Evolutionary conservation across 2,113 vertebrate genomes (phyloP).

Genomic region (Nymphicus hollandicus): DNA sequence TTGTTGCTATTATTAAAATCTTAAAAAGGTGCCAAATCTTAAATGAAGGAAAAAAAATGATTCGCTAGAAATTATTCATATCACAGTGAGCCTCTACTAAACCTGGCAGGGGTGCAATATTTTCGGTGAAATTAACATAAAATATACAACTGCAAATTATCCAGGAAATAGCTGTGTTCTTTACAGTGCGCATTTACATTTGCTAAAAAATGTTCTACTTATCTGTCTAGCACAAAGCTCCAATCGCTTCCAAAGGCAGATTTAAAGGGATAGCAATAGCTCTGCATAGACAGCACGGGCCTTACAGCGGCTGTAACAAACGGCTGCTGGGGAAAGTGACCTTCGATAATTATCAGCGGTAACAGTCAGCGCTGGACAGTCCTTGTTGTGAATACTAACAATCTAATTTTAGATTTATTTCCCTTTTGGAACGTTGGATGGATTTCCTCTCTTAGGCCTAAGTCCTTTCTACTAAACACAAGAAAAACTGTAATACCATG

Average conservation of each 20-base stretch:
- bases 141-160: slow-evolving; percentile 87
- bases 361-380: slow-evolving; percentile 22
- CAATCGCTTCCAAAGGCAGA: slow-evolving; percentile 56
- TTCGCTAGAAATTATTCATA: slow-evolving; percentile 84
- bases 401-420: slow-evolving; percentile 51
- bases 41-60: slow-evolving; percentile 82
- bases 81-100: slow-evolving; percentile 83
- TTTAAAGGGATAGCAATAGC: slow-evolving; percentile 70
- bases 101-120: slow-evolving; percentile 85
- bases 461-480: slow-evolving; percentile 71
- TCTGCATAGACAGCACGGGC: slow-evolving; percentile 8
- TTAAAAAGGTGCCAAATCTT: slow-evolving; percentile 86
- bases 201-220: slow-evolving; percentile 66
- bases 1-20: slow-evolving; percentile 84
- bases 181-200: slow-evolving; percentile 78
- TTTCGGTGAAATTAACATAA: slow-evolving; percentile 86
- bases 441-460: slow-evolving; percentile 66
- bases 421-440: not conserved
- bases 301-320: slow-evolving; percentile 38
- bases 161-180: slow-evolving; percentile 83
- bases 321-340: slow-evolving; percentile 44
- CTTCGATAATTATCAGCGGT: slow-evolving; percentile 59
- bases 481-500: slow-evolving; percentile 78
- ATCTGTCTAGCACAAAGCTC: slow-evolving; percentile 70
- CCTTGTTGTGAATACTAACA: slow-evolving; percentile 24